Percentiles rank a stretch among this genome's conserved stretches.
Conservation (phyloP, 2,797 vertebrate genomes). For the Agapornis canus region DNA sequence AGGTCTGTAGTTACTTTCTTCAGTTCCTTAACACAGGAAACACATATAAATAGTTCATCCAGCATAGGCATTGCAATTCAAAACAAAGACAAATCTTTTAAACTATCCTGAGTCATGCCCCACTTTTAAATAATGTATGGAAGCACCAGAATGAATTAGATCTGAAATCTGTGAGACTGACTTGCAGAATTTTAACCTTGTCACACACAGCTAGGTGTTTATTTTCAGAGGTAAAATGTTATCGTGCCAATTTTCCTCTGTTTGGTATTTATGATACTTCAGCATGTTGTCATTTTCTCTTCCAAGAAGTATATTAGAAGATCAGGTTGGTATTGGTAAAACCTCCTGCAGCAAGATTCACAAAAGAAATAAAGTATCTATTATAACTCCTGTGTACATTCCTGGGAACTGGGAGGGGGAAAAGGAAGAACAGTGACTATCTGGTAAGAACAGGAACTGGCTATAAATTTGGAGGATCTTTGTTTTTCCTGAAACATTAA, state of each 20-base stretch:
- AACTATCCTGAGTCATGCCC: slow-evolving; percentile 2
- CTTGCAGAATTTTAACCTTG: background rate
- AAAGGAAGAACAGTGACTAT: slow-evolving; percentile 2
- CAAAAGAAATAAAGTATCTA: background rate
- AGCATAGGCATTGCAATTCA: slow-evolving; percentile 59
- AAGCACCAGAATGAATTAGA: slow-evolving; percentile 12
- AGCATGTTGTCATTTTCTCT: background rate
- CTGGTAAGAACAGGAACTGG: slow-evolving; percentile 61
- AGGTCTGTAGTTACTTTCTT: slow-evolving; percentile 84
- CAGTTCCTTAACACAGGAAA: slow-evolving; percentile 84
- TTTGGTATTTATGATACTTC: background rate
- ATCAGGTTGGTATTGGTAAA: background rate
- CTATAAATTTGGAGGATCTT: slow-evolving; percentile 62
- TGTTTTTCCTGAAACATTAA: slow-evolving; percentile 66
- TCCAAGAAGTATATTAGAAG: background rate
- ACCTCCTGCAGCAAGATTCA: background rate
- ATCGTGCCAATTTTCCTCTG: background rate
- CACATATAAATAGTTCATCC: slow-evolving; percentile 67
- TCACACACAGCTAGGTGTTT: background rate
- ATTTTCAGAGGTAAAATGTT: background rate
- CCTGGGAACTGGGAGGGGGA: background rate
- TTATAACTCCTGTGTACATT: background rate
- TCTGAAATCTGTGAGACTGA: background rate
- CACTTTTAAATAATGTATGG: slow-evolving; percentile 4
- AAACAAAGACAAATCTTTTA: slow-evolving; percentile 63